Conservation (phyloP, 1,140 invertebrate species). For the Procambarus clarkii region DNA sequence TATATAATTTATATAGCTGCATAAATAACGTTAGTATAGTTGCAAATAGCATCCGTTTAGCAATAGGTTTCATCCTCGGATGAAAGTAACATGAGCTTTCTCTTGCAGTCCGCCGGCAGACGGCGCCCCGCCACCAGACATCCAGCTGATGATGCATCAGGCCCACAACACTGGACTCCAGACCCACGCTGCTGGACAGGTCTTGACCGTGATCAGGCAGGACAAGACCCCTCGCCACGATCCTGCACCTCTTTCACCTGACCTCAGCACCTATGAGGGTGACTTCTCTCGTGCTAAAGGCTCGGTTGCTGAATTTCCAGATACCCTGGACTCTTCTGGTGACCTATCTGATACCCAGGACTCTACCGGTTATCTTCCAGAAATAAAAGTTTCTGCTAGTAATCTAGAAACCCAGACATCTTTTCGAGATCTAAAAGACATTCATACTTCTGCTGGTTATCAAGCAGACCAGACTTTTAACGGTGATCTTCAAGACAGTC, state of each 20-base stretch:
- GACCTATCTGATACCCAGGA: neutral
- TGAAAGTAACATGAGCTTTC: neutral
- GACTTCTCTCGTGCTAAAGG: neutral
- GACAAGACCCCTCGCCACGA: neutral
- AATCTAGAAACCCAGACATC: neutral
- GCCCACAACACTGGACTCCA: neutral
- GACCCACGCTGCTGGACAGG: neutral
- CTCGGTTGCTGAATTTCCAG: neutral
- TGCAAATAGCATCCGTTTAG: too few relatives aligned
- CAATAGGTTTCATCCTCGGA: too few relatives aligned
- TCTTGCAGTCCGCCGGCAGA: neutral
- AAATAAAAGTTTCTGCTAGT: neutral
- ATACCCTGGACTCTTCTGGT: neutral
- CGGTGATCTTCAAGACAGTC: neutral
- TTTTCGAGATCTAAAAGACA: neutral
- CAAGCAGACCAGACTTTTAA: neutral
- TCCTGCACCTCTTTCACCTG: neutral
- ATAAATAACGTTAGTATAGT: too few relatives aligned
- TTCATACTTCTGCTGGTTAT: neutral
- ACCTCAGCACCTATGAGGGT: neutral
- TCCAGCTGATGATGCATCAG: neutral
- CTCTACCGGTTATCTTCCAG: neutral
- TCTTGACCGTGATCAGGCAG: neutral
- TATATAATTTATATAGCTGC: too few relatives aligned
- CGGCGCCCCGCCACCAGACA: neutral